A percentile compares a stretch with the other conserved stretches of the same genome.
phyloP scores from a whole-genome alignment of 2,797 vertebrate genomes.

The Chloroceryle inda region DNA sequence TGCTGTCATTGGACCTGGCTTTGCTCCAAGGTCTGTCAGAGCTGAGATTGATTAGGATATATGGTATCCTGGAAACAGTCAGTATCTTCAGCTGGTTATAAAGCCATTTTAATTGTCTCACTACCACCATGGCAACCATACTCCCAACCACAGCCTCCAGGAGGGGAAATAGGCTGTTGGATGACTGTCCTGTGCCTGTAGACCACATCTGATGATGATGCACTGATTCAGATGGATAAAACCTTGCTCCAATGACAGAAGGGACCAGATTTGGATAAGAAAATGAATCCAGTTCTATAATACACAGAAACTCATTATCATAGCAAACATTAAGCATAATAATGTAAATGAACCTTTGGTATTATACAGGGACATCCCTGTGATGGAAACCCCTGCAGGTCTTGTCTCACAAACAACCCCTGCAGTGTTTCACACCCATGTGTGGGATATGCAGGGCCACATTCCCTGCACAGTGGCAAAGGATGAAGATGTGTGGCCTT shows the following conservation, averaged over 20 bases:
- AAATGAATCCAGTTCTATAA: not conserved
- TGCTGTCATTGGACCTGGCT: constrained; percentile 30
- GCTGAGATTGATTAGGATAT: constrained; percentile 59
- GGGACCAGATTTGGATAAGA: not conserved
- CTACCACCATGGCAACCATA: constrained; percentile 53
- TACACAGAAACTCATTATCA: not conserved
- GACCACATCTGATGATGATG: not conserved
- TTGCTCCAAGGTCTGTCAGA: constrained; percentile 29
- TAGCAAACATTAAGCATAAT: not conserved
- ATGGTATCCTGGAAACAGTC: constrained; percentile 65
- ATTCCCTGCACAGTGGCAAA: rapidly evolving
- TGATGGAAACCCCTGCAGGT: not conserved
- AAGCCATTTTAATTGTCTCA: constrained; percentile 38
- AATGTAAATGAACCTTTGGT: not conserved
- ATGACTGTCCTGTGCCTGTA: not conserved
- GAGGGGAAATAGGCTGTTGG: not conserved
- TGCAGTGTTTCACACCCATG: not conserved
- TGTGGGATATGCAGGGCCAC: not conserved
- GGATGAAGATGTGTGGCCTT: not conserved
- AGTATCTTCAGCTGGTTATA: constrained; percentile 36
- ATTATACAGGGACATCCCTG: not conserved
- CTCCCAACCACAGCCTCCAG: not conserved
- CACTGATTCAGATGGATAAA: not conserved
- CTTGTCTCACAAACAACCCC: not conserved
- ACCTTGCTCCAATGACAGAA: not conserved